Conservation (phyloP, 2,113 vertebrate species). For the Proteles cristata region DNA sequence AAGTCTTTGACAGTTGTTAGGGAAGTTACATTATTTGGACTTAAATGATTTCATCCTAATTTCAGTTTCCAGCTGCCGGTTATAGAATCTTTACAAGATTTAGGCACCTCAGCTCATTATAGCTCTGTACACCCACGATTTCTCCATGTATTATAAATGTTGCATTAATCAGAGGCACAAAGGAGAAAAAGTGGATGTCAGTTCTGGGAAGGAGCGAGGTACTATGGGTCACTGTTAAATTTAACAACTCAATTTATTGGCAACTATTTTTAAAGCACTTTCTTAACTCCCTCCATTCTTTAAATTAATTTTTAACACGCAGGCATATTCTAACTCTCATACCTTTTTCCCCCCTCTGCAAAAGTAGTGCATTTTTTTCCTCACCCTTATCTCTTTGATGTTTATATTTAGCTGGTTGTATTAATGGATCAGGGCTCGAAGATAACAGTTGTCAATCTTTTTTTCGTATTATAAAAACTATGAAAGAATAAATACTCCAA, state of each 20-base stretch:
- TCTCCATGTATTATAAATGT: constrained; percentile 67
- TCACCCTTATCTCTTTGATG: not conserved
- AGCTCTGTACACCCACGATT: not conserved
- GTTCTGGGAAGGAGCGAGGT: constrained; percentile 48
- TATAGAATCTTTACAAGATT: constrained; percentile 65
- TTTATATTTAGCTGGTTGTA: not conserved
- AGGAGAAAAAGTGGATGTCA: constrained; percentile 52
- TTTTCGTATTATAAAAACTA: not conserved
- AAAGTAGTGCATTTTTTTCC: not conserved
- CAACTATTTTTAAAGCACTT: constrained; percentile 69
- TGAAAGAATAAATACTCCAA: not conserved
- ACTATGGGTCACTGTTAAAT: constrained; percentile 62
- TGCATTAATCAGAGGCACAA: constrained; percentile 69
- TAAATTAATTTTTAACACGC: constrained; percentile 58
- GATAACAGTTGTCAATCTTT: not conserved
- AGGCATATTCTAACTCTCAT: not conserved
- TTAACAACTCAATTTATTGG: constrained; percentile 71
- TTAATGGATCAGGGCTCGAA: not conserved
- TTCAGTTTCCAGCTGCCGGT: constrained; percentile 65
- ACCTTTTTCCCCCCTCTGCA: not conserved
- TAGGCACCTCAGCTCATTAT: constrained; percentile 53
- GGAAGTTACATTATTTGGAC: constrained; percentile 59
- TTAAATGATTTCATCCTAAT: constrained; percentile 67
- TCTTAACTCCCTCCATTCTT: constrained; percentile 46
- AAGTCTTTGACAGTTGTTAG: constrained; percentile 59